Evolutionary conservation across 2,888 invertebrate species (phyloP).

Genomic region (Torymus auratus): DNA sequence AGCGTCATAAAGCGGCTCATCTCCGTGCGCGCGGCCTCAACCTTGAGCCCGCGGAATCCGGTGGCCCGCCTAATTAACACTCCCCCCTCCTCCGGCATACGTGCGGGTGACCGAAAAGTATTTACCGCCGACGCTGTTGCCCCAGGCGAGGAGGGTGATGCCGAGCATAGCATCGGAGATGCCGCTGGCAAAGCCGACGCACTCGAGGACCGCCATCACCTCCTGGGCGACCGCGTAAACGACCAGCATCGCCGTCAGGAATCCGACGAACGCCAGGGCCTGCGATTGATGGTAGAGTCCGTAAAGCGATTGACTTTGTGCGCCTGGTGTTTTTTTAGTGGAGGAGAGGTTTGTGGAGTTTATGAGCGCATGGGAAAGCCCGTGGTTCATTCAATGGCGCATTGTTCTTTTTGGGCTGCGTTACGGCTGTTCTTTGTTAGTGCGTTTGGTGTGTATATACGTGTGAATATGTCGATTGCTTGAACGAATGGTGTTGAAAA

Average conservation of each 20-base stretch:
- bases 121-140: slow-evolving; percentile 80
- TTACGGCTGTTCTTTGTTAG: no score
- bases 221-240: slow-evolving; percentile 82
- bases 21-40: no score
- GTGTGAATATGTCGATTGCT: no score
- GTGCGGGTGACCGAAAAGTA: slow-evolving; percentile 31
- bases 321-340: no score
- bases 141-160: slow-evolving; percentile 82
- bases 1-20: no score
- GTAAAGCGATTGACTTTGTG: no score
- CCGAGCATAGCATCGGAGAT: slow-evolving; percentile 81
- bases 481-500: no score
- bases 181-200: slow-evolving; percentile 80
- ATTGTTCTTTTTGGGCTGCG: no score
- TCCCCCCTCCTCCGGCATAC: background rate
- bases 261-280: slow-evolving; percentile 79
- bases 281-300: slow-evolving; percentile 55
- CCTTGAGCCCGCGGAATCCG: background rate
- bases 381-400: no score
- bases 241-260: slow-evolving; percentile 79
- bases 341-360: no score
- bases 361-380: no score
- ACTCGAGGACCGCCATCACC: slow-evolving; percentile 79
- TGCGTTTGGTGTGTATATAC: no score
- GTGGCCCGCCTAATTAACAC: slow-evolving; percentile 21